Evolutionary conservation across 2,888 invertebrate genomes (phyloP).

Genomic region (Metacarcinus magister): DNA sequence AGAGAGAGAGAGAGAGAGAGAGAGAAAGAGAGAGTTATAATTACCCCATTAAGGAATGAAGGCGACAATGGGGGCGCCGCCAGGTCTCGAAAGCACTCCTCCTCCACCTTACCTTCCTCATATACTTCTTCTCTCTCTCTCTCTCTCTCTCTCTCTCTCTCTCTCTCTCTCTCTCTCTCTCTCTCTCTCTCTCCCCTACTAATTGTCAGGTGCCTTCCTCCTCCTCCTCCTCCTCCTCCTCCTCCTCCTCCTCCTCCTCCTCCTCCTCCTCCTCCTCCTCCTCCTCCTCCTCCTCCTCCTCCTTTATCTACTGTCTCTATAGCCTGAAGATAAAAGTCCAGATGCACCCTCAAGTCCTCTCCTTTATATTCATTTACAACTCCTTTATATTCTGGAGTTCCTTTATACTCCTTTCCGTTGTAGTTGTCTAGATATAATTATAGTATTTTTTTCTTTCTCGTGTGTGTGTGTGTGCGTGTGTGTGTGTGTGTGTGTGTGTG

Average conservation of each 20-base stretch:
- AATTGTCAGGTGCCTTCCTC: neutral
- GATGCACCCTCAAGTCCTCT: neutral
- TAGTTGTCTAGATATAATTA: neutral
- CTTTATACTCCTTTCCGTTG: neutral
- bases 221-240: neutral
- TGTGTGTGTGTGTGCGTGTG: no score
- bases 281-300: neutral
- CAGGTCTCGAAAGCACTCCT: neutral
- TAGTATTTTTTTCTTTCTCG: no score
- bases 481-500: no score
- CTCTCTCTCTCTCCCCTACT: neutral
- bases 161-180: neutral
- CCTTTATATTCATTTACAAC: neutral
- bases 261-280: neutral
- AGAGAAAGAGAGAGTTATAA: slow-evolving; percentile 16
- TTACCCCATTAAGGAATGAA: neutral
- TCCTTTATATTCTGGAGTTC: neutral
- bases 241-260: neutral
- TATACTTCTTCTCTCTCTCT: neutral
- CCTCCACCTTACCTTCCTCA: neutral
- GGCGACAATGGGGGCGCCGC: neutral
- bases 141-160: neutral
- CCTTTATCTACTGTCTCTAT: neutral
- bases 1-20: slow-evolving; percentile 1
- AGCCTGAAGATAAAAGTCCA: slow-evolving; percentile 26